Base-by-base conservation (phyloP, 2,797 vertebrate genomes). In the Pagetopsis macropterus region DNA sequence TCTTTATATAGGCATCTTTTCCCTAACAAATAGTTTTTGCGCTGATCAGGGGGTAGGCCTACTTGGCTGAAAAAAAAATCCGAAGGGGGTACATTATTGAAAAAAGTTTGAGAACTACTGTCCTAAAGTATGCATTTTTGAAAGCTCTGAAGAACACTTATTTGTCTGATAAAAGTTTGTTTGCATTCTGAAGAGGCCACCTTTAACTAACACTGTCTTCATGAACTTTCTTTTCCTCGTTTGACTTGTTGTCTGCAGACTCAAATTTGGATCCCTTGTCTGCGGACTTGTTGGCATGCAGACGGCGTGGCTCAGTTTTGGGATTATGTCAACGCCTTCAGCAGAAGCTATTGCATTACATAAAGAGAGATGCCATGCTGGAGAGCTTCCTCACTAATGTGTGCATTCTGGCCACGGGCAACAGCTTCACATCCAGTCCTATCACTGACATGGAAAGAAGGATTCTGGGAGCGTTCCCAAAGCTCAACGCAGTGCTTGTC, bases 301-400 rank as follows among this genome's bases (percentile, higher is more conserved):
- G 58, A 72, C 65, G 33, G 33, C 54, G 80, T 66, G 69, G 85
- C 79, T 89, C 79, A 78, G 72, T 83, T 89, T 76, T 83, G 70
- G 78, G 77, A 87, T 88, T 75, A 83, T 85, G 81, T 88, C 83
- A 75, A 83, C 19, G 76, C 88, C 78, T 86, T 85, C 71, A 80
- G 86, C 86, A 84, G 83, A 85, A 79, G 81, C 78, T 81, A 77
- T 88, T 88, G 79, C 77, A 75, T 89, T 84, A 82, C 80, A 84
- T 84, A 84, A 85, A 87, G 84, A 87, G 86, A 87, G 64, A 80
- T 71, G 84, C 70, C 79, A 79, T 69, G 70, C 78, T 82, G 77
- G 64, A 84, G 76, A 85, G 75, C 71, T 60, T 86, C 81, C 78
- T 87, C 86, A 55, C 67, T 84, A 86, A 84, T 78, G 81, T 83